Evolutionary conservation across 2,888 invertebrate species (phyloP).

Genomic region (Stenurella melanura): DNA sequence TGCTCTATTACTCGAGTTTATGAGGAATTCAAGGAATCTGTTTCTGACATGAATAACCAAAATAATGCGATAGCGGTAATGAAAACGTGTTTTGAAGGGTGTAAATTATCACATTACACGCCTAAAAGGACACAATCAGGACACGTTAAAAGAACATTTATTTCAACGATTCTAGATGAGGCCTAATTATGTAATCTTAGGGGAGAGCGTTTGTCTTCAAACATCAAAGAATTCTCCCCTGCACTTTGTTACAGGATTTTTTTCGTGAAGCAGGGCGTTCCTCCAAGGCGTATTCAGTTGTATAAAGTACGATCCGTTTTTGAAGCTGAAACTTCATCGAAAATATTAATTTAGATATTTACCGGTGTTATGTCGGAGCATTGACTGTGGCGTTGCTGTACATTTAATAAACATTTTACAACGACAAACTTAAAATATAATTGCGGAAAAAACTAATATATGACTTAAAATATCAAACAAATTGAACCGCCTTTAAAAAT

Average conservation of each 20-base stretch:
- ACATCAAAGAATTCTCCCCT: slow-evolving; percentile 17
- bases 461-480: too few relatives aligned
- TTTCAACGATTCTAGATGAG: slow-evolving; percentile 18
- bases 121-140: slow-evolving; percentile 9
- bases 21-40: not conserved
- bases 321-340: not conserved
- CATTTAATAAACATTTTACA: too few relatives aligned
- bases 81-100: slow-evolving; percentile 4
- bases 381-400: not conserved
- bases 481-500: too few relatives aligned
- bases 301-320: not conserved
- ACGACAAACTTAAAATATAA: too few relatives aligned
- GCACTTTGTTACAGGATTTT: not conserved
- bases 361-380: not conserved
- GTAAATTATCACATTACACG: slow-evolving; percentile 28
- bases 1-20: not conserved
- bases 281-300: not conserved
- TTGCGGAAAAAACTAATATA: too few relatives aligned
- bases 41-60: not conserved
- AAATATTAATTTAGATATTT: not conserved
- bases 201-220: slow-evolving; percentile 1
- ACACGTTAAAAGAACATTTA: slow-evolving; percentile 26
- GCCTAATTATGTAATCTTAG: slow-evolving; percentile 18
- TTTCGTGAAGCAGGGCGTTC: not conserved
- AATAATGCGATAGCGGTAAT: not conserved